Evolutionary conservation across 2,888 invertebrate genomes (phyloP), one percentile per base, ranked within the genome.

Genomic region (Opisthograptis luteolata): DNA sequence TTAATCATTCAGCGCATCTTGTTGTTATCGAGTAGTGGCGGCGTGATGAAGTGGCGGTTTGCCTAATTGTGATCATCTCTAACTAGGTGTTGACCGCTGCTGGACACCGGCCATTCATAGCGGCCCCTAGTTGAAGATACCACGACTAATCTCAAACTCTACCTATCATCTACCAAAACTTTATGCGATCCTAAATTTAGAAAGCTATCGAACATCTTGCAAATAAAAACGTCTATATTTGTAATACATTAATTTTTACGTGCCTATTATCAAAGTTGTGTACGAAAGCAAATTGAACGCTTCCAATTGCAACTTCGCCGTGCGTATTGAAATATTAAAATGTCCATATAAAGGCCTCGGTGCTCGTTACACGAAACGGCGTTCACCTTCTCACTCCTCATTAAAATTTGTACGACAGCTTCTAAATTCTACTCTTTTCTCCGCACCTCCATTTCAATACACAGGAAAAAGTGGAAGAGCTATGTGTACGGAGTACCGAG

Each of bases 401-500:
- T 90, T 89, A 90, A 88, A 89, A 88, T 89, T 87, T 89, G 87
- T 83, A 83, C 87, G 86, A 84, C 84, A 86, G 84, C 86, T 79
- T 87, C 88, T 89, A 88, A 90, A 89, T 87, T 88, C 87, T 87
- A 88, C 87, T 87, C 88, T 89, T 87, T 88, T 88, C 88, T 87
- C 87, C 79, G 87, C 85, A 87, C 89, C 88, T 90, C 87, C 87
- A 87, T 89, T 90, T 89, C 89, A 89, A 89, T 89, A 86, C 87
- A 89, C 88, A 88, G 89, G 89, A 89, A 89, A 90, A 90, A 90
- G 85, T 89, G 84, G 87, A 88, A 87, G 87, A 88, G 89, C 87
- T 81, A 86, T 87, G 88, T 88, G 85, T 86, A 87, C 86, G 81
- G 83, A 86, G 87, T 78, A 81, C 83, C 74, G 82, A 83, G 84